Conservation (phyloP, 2,888 invertebrate species). For the Chrysodeixis includens region DNA sequence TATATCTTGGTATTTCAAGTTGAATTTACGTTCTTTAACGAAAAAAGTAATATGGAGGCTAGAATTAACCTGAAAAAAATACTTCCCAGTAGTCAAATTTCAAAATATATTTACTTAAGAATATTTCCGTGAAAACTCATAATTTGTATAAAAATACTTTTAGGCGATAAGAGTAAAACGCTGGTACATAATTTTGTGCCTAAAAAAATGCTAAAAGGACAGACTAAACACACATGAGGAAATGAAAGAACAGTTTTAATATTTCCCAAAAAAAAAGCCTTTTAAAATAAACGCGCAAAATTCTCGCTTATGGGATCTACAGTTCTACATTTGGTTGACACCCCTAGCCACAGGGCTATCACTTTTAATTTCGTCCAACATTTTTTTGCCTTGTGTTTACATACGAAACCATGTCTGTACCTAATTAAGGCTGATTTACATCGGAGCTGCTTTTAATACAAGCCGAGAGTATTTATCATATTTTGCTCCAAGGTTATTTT, state of each 20-base stretch:
- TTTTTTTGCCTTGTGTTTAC: conserved; percentile 48
- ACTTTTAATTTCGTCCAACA: conserved; percentile 41
- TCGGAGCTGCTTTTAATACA: conserved; percentile 45
- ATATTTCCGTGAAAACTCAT: too few species aligned
- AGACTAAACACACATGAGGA: background rate
- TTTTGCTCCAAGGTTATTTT: conserved; percentile 36
- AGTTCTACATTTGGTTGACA: conserved; percentile 11
- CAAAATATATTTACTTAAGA: too few species aligned
- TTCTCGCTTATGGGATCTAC: background rate
- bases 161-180: too few species aligned
- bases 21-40: too few species aligned
- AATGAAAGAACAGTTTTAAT: background rate
- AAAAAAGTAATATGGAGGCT: too few species aligned
- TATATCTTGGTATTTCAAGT: conserved; percentile 28
- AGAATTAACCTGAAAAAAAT: too few species aligned
- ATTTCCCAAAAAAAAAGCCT: background rate
- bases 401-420: conserved; percentile 46
- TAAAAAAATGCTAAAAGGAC: too few species aligned
- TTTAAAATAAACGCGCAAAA: background rate
- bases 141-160: too few species aligned
- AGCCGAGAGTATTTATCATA: conserved; percentile 39
- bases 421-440: conserved; percentile 57
- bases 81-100: too few species aligned
- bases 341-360: conserved; percentile 23
- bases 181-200: too few species aligned